Percentiles rank a stretch among this genome's conserved stretches.
Evolutionary conservation across 2,113 vertebrate species (phyloP).

Genomic region (Saccopteryx bilineata): DNA sequence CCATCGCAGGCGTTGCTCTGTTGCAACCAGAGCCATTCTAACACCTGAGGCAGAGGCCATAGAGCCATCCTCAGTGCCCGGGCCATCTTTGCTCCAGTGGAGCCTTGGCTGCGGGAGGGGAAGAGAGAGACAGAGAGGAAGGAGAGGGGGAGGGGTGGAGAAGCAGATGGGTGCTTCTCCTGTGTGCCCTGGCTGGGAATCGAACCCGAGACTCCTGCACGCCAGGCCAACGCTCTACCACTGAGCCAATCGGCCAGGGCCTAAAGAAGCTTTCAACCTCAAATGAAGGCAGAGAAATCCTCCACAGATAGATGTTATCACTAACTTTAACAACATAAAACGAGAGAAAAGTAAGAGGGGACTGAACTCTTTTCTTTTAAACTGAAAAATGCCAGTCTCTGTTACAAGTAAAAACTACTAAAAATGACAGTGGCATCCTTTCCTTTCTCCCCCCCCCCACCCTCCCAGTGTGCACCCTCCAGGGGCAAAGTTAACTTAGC

Average conservation of each 20-base stretch:
- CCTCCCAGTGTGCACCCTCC: background rate
- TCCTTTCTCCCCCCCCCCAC: background rate
- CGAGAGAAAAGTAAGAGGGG: background rate
- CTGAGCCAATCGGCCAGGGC: background rate
- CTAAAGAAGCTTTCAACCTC: background rate
- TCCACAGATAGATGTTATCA: background rate
- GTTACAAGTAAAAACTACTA: background rate
- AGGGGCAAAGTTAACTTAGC: background rate
- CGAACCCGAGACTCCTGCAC: too few species aligned
- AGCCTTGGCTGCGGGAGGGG: too few species aligned
- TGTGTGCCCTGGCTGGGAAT: too few species aligned
- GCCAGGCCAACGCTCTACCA: too few species aligned
- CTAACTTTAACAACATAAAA: background rate
- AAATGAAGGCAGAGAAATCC: background rate
- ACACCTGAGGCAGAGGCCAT: too few species aligned
- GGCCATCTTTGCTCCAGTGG: too few species aligned
- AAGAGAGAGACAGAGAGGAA: too few species aligned
- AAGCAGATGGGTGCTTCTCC: too few species aligned
- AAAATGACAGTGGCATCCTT: background rate
- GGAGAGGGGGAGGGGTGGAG: too few species aligned
- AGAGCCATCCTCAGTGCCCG: too few species aligned
- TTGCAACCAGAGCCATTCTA: too few species aligned
- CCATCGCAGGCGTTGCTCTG: too few species aligned
- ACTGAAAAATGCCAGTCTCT: background rate
- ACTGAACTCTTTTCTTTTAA: background rate